A percentile compares a stretch with the other conserved stretches of the same genome.
Evolutionary conservation across 2,797 vertebrate genomes (phyloP).

Genomic region (Enteromius argenteus): DNA sequence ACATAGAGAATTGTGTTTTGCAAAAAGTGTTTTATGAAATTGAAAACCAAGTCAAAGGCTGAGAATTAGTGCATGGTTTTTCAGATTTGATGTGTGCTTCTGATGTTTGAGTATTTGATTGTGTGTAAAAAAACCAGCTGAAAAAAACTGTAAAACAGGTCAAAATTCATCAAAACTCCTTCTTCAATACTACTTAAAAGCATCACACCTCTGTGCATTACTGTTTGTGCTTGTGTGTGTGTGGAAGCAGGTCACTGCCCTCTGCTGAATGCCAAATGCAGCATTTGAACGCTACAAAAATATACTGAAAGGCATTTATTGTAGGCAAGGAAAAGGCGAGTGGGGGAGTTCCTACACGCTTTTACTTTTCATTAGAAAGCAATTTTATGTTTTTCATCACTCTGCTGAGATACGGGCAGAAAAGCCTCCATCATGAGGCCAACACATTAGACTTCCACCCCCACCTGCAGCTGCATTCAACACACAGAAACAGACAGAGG

Average conservation of each 20-base stretch:
- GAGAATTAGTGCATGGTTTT: too few relatives aligned
- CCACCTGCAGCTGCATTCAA: slow-evolving; percentile 90
- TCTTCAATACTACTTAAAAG: too few relatives aligned
- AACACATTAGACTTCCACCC: slow-evolving; percentile 85
- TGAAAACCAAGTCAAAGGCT: too few relatives aligned
- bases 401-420: slow-evolving; percentile 94
- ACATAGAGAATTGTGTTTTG: too few relatives aligned
- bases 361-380: slow-evolving; percentile 93
- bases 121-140: too few relatives aligned
- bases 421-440: slow-evolving; percentile 89
- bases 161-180: too few relatives aligned
- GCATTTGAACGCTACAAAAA: slow-evolving; percentile 90
- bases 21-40: too few relatives aligned
- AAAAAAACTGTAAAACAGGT: too few relatives aligned
- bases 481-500: slow-evolving; percentile 70
- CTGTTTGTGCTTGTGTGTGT: background rate
- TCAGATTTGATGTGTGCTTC: too few relatives aligned
- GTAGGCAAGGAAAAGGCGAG: background rate
- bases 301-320: slow-evolving; percentile 18
- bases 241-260: slow-evolving; percentile 87
- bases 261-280: slow-evolving; percentile 97
- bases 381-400: slow-evolving; percentile 98
- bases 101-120: too few relatives aligned
- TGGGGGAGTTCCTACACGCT: background rate
- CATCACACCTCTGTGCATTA: too few relatives aligned